Evolutionary conservation across 1,140 invertebrate species (phyloP), one percentile per base, ranked within the genome.

Genomic region (Caerostris darwini): DNA sequence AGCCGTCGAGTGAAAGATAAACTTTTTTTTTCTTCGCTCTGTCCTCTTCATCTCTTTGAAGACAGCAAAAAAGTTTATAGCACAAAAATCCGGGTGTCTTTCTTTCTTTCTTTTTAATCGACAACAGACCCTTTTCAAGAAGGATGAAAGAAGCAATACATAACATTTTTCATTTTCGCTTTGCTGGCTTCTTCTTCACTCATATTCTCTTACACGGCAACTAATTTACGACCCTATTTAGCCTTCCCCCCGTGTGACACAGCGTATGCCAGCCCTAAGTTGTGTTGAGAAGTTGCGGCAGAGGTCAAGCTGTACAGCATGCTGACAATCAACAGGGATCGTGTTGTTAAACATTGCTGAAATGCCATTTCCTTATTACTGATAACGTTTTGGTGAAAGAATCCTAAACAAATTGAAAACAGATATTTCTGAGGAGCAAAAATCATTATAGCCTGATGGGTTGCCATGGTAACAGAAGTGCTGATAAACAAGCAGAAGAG

Each of bases 91-190:
- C 19, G 34, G 19, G 19, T 34, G 19, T 12, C 10, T 12, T 53
- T 77, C 50, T 50, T 34, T 71, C 3, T 5, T 14, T 77, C 34
- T 77, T 77, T 50, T 71, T 12, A 8, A 50, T 77, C 34, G 71
- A 77, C 71, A 77, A 77, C 19, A 77, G 71, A 77, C 53, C 7
- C 71, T 77, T 77, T 77, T 77, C 71, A 77, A 53, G 50, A 19
- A 7, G 71, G 71, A 77, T 77, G 71, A 77, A 77, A 77, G 71
- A 77, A 8, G 71, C 71, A 77, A 77, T 77, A 77, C 71, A 77
- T 77, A 77, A 77, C 71, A 77, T 77, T 77, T 34, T 34, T 34
- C 34, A 34, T 34, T 34, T 34, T 34, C 34, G 34, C 34, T 34
- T 2, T 34, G n/a, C 34, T 34, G 34, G 2, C 34, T 34, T 10